Percentiles rank a stretch among this genome's conserved stretches.
These are phyloP conservation scores for Stercorarius parasiticus DNA, from an alignment of 2,113 vertebrate genomes.

Conservation along the genomic window DNA sequence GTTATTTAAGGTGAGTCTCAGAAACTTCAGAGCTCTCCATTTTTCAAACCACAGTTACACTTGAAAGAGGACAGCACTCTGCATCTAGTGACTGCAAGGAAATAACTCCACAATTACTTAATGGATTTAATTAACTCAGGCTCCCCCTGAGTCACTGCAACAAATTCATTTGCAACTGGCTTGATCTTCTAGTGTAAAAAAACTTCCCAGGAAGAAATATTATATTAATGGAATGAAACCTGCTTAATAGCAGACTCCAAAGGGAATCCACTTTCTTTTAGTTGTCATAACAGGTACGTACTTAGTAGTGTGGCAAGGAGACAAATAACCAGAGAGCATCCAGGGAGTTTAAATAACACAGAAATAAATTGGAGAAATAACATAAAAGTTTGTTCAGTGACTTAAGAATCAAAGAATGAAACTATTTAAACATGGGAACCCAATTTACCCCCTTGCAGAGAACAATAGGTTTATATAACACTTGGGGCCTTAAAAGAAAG, in stretches of 20 bases:
- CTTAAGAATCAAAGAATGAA: background rate
- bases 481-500: background rate
- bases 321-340: slow-evolving; percentile 17
- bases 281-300: slow-evolving; percentile 46
- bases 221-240: slow-evolving; percentile 44
- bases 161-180: slow-evolving; percentile 42
- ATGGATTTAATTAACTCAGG: slow-evolving; percentile 54
- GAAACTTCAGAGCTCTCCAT: slow-evolving; percentile 8
- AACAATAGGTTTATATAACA: background rate
- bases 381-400: background rate
- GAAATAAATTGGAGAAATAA: background rate
- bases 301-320: background rate
- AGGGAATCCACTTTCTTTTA: slow-evolving; percentile 33
- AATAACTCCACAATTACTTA: slow-evolving; percentile 45
- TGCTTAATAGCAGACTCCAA: slow-evolving; percentile 60
- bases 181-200: slow-evolving; percentile 25
- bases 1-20: slow-evolving; percentile 10
- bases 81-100: slow-evolving; percentile 34
- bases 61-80: slow-evolving; percentile 43
- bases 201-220: slow-evolving; percentile 47
- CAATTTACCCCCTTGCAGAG: background rate
- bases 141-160: slow-evolving; percentile 54
- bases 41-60: background rate
- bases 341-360: background rate
- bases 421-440: background rate